Conservation (phyloP, 30 jellyfish, hydroid and myxozoan genomes). For the Rhopilema esculentum region DNA sequence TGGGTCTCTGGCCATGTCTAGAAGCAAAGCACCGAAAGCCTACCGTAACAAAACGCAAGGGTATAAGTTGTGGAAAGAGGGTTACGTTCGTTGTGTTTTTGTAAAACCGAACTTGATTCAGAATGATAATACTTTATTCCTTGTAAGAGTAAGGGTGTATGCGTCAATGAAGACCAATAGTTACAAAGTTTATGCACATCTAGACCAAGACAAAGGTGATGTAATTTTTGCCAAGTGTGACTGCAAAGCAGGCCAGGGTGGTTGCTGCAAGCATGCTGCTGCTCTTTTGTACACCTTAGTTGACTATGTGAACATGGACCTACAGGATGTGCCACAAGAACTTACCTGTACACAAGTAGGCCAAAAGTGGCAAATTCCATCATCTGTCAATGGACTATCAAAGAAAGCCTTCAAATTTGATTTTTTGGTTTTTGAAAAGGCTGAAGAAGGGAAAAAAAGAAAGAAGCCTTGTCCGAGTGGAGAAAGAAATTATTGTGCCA, state of each 20-base stretch:
- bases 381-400: background rate
- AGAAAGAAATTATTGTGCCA: slow-evolving; percentile 18
- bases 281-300: slow-evolving; percentile 45
- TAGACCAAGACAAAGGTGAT: slow-evolving; percentile 36
- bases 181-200: slow-evolving; percentile 38
- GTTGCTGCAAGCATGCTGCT: slow-evolving; percentile 68
- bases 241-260: slow-evolving; percentile 70
- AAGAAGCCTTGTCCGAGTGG: slow-evolving; percentile 35
- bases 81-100: slow-evolving; percentile 1
- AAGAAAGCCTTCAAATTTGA: slow-evolving; percentile 26
- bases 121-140: slow-evolving; percentile 9
- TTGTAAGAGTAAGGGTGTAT: slow-evolving; percentile 17
- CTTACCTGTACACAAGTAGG: slow-evolving; percentile 29
- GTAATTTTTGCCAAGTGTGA: slow-evolving; percentile 51
- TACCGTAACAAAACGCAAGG: slow-evolving; percentile 28
- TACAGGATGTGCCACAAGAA: slow-evolving; percentile 26
- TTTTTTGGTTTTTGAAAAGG: slow-evolving; percentile 26
- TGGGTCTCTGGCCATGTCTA: background rate
- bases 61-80: slow-evolving; percentile 8
- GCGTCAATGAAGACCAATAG: slow-evolving; percentile 4
- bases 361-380: slow-evolving; percentile 58
- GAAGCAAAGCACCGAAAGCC: slow-evolving; percentile 16
- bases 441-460: slow-evolving; percentile 26
- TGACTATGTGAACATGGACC: slow-evolving; percentile 27
- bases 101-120: slow-evolving; percentile 22